These are phyloP conservation scores for Bergia sp. DNA, from an alignment of 92 coral and sea anemone genomes.

Conservation along the genomic window DNA sequence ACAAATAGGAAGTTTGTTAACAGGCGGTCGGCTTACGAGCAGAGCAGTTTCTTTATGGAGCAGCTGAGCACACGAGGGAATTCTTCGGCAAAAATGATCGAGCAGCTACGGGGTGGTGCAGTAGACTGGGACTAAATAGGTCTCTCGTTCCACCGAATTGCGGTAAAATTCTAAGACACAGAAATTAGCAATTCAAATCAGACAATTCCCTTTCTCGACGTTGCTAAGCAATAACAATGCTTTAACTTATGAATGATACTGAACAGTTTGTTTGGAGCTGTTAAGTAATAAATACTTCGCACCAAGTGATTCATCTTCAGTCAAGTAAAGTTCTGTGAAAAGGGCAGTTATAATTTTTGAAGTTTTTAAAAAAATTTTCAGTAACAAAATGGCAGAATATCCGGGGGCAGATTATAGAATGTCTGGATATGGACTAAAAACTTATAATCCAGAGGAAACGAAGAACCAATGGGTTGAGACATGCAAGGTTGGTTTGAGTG, in stretches of 20 bases:
- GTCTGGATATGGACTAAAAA: conserved; percentile 80
- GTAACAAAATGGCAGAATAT: conserved; percentile 65
- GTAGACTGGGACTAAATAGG: no score
- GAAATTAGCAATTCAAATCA: no score
- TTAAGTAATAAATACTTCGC: not conserved
- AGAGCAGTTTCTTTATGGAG: no score
- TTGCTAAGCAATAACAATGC: not conserved
- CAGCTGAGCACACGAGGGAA: no score
- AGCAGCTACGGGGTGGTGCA: no score
- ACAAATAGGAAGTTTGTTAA: no score
- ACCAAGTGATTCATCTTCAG: not conserved
- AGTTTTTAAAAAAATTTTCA: not conserved
- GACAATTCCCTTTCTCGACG: not conserved
- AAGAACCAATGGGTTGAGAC: conserved; percentile 76
- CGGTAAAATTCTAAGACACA: no score
- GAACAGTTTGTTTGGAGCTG: not conserved
- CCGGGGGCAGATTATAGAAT: conserved; percentile 77
- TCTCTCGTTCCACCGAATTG: no score
- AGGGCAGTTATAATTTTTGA: not conserved
- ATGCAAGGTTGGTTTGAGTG: conserved; percentile 66
- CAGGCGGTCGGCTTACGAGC: no score
- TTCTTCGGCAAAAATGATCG: no score
- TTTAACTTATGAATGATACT: not conserved
- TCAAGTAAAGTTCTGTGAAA: not conserved
- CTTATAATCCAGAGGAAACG: conserved; percentile 75